These are phyloP conservation scores for Bimastos eiseni DNA, from an alignment of 2,888 invertebrate genomes.

Conservation along the genomic window DNA sequence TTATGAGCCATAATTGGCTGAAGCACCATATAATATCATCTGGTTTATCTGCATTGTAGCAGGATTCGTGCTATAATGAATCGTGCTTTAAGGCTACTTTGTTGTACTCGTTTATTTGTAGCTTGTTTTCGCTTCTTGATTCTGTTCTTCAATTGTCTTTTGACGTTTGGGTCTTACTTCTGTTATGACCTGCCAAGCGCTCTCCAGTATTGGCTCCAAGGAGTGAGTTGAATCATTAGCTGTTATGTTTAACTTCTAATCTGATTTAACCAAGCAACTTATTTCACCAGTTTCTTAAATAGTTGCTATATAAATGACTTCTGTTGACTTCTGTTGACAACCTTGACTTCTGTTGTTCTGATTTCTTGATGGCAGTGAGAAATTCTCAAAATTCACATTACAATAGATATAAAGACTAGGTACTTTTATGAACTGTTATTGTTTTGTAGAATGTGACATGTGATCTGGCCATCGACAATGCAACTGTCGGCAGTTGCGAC, in stretches of 20 bases:
- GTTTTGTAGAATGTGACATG: neutral
- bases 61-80: neutral
- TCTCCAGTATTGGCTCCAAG: slow-evolving; percentile 58
- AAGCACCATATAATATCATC: neutral
- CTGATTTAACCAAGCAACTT: neutral
- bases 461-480: neutral
- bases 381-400: too few species aligned
- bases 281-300: too few species aligned
- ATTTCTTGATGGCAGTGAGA: neutral
- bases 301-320: too few species aligned
- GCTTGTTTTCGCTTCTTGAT: slow-evolving; percentile 58
- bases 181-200: slow-evolving; percentile 64
- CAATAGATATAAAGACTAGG: too few species aligned
- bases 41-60: neutral
- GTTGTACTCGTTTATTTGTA: slow-evolving; percentile 43
- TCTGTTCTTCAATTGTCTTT: slow-evolving; percentile 62
- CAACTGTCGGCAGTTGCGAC: slow-evolving; percentile 43
- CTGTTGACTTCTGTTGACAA: too few species aligned
- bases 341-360: neutral
- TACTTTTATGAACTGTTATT: neutral
- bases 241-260: neutral
- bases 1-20: neutral
- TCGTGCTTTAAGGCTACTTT: neutral
- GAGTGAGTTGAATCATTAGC: slow-evolving; percentile 35
- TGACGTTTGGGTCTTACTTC: slow-evolving; percentile 63